Conservation (phyloP, 2,113 vertebrate species). For the Amphiprion percula region DNA sequence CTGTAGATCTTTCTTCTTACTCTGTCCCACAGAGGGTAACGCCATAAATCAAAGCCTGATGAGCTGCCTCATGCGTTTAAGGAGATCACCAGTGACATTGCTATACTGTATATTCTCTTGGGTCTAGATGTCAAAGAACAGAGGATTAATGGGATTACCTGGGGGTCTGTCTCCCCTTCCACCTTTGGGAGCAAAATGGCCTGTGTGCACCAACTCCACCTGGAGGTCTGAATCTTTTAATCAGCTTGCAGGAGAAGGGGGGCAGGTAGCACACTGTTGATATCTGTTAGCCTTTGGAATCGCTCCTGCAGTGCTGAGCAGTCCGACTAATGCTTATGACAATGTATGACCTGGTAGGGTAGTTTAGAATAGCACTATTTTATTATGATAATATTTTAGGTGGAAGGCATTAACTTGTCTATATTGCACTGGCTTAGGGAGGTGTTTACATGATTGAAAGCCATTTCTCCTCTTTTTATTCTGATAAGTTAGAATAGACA, state of each 20-base stretch:
- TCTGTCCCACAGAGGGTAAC: slow-evolving; percentile 32
- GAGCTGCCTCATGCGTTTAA: slow-evolving; percentile 60
- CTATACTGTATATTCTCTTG: slow-evolving; percentile 50
- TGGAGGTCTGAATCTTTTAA: slow-evolving; percentile 42
- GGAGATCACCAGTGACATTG: slow-evolving; percentile 52
- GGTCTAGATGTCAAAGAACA: slow-evolving; percentile 48
- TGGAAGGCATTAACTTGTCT: background rate
- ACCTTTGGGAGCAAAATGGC: slow-evolving; percentile 44
- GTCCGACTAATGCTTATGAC: background rate
- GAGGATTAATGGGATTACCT: slow-evolving; percentile 60
- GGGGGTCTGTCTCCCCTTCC: slow-evolving; percentile 1
- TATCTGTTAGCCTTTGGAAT: background rate
- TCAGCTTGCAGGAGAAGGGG: slow-evolving; percentile 12
- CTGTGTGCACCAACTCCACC: slow-evolving; percentile 53
- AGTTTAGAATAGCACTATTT: background rate
- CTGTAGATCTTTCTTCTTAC: slow-evolving; percentile 30
- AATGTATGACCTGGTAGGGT: background rate
- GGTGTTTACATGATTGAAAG: background rate
- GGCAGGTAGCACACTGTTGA: background rate
- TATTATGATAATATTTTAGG: background rate
- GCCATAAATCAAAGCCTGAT: slow-evolving; percentile 58
- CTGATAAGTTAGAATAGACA: background rate
- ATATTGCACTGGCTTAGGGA: background rate
- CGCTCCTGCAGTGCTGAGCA: background rate
- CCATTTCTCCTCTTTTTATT: background rate